Percentiles rank a stretch among this genome's conserved stretches.
Conservation (phyloP, 1,140 invertebrate species). For the Drosophila nannoptera region DNA sequence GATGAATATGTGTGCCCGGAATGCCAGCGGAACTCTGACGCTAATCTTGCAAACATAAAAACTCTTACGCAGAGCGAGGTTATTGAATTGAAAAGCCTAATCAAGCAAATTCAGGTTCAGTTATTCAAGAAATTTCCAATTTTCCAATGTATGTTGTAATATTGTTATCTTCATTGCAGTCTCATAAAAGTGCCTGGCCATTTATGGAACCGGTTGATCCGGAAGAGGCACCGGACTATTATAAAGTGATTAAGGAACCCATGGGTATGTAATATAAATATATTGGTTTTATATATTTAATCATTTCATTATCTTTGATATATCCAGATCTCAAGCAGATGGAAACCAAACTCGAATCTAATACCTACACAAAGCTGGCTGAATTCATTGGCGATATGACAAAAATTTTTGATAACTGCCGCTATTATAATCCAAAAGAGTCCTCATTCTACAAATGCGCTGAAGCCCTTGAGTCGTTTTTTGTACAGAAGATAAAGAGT, state of each 20-base stretch:
- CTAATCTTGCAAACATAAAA: conserved; percentile 94
- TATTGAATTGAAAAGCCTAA: conserved; percentile 89
- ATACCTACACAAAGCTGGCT: conserved; percentile 91
- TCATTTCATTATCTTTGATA: conserved; percentile 10
- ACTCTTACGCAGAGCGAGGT: conserved; percentile 90
- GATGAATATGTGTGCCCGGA: conserved; percentile 98
- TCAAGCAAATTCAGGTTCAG: conserved; percentile 93
- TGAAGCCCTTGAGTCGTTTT: conserved; percentile 95
- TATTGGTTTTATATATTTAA: too few species aligned
- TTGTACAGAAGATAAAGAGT: conserved; percentile 94
- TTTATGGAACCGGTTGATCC: conserved; percentile 98
- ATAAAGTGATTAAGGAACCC: conserved; percentile 97
- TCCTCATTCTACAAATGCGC: conserved; percentile 97
- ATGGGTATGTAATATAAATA: conserved; percentile 88
- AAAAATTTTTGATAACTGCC: conserved; percentile 98
- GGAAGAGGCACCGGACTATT: conserved; percentile 97
- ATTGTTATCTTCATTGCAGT: conserved; percentile 78
- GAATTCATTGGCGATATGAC: conserved; percentile 98
- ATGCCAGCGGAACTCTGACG: conserved; percentile 92
- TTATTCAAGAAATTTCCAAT: background rate
- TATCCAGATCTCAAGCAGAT: conserved; percentile 94
- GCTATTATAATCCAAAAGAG: conserved; percentile 97
- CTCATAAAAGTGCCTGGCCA: conserved; percentile 96
- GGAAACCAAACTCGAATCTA: conserved; percentile 91
- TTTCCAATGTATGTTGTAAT: background rate